Conservation (phyloP, 2,797 vertebrate species). For the Ataeniobius toweri region DNA sequence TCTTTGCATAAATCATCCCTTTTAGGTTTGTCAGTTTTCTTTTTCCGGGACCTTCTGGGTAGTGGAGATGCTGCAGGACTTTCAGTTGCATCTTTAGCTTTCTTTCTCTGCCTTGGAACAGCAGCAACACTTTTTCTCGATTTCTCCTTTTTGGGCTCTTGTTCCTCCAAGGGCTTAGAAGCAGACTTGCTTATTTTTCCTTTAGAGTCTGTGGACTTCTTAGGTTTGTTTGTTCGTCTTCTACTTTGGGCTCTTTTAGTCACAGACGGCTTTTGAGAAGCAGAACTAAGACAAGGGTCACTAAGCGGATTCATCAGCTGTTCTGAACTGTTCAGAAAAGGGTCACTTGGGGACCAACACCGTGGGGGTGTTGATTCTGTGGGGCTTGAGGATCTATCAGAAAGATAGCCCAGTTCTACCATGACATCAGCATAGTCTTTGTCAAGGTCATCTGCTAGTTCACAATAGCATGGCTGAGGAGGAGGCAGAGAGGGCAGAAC, state of each 20-base stretch:
- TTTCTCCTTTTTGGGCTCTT: slow-evolving; percentile 77
- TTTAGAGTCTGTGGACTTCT: slow-evolving; percentile 72
- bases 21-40: slow-evolving; percentile 70
- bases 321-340: slow-evolving; percentile 82
- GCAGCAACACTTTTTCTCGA: slow-evolving; percentile 73
- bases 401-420: slow-evolving; percentile 96
- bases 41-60: slow-evolving; percentile 65
- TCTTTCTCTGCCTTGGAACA: slow-evolving; percentile 77
- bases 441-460: slow-evolving; percentile 89
- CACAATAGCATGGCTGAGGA: slow-evolving; percentile 87
- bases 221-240: slow-evolving; percentile 81
- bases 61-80: slow-evolving; percentile 57
- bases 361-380: slow-evolving; percentile 91
- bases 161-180: slow-evolving; percentile 68
- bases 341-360: slow-evolving; percentile 97
- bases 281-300: slow-evolving; percentile 77
- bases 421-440: slow-evolving; percentile 92
- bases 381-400: slow-evolving; percentile 91
- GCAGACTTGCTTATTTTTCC: slow-evolving; percentile 74
- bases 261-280: slow-evolving; percentile 51
- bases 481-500: slow-evolving; percentile 81
- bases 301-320: slow-evolving; percentile 85
- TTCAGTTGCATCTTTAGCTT: slow-evolving; percentile 48
- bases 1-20: slow-evolving; percentile 55
- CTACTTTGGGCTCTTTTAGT: slow-evolving; percentile 77